Percentiles rank a stretch among this genome's conserved stretches.
Evolutionary conservation across 2,797 vertebrate genomes (phyloP).

Genomic region (Phoeniculus purpureus): DNA sequence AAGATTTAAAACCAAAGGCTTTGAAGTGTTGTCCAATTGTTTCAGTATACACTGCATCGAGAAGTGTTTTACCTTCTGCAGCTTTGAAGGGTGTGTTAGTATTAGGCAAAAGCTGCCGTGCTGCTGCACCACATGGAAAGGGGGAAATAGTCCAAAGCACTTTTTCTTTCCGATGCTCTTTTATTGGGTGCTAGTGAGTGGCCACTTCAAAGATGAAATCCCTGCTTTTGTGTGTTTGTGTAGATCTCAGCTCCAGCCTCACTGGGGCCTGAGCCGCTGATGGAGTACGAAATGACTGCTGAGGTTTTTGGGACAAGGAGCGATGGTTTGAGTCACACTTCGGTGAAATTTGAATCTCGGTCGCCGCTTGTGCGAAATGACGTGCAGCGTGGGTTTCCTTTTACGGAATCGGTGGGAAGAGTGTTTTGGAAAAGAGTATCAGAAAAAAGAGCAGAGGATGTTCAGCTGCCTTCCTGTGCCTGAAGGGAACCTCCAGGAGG

Average conservation of each 20-base stretch:
- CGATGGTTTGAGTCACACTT: not conserved
- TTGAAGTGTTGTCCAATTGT: conserved; percentile 58
- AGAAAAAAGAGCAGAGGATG: not conserved
- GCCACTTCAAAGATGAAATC: conserved; percentile 37
- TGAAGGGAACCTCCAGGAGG: too few species aligned
- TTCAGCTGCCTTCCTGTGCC: too few species aligned
- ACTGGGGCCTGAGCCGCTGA: not conserved
- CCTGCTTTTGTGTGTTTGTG: not conserved
- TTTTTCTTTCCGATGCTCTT: conserved; percentile 25
- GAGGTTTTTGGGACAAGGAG: not conserved
- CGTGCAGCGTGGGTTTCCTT: not conserved
- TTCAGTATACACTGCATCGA: conserved; percentile 18
- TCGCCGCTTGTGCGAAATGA: not conserved
- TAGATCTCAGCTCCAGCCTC: not conserved
- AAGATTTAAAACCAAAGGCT: conserved; percentile 17
- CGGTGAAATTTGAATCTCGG: not conserved
- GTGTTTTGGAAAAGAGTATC: not conserved
- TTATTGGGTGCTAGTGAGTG: conserved; percentile 37
- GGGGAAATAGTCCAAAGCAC: conserved; percentile 19
- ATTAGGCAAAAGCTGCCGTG: conserved; percentile 28
- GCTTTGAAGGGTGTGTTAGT: conserved; percentile 51
- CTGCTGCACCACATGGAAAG: conserved; percentile 29
- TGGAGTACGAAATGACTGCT: not conserved
- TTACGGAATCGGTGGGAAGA: not conserved
- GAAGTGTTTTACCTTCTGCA: conserved; percentile 39